Conservation (phyloP, 2,888 invertebrate species). For the Drosophila phalerata region DNA sequence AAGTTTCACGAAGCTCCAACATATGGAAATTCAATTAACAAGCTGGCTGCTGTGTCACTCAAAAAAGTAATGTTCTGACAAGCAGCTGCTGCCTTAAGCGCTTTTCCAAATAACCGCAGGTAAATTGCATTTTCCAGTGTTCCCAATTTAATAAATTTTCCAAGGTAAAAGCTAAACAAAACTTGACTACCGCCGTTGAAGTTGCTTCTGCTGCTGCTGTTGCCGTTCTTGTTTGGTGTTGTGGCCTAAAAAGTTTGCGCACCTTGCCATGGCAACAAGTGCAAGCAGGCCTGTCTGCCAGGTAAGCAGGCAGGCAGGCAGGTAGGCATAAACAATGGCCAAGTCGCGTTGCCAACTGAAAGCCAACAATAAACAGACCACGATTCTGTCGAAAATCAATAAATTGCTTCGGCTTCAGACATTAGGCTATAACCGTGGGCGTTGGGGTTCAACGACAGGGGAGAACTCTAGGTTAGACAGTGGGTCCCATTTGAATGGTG, state of each 20-base stretch:
- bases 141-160: constrained; percentile 49
- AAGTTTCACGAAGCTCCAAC: background rate
- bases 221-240: constrained; percentile 40
- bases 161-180: constrained; percentile 43
- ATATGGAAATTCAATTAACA: constrained; percentile 6
- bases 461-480: constrained; percentile 28
- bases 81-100: constrained; percentile 26
- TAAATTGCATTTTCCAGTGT: constrained; percentile 58
- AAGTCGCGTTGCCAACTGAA: constrained; percentile 70
- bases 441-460: constrained; percentile 22
- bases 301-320: constrained; percentile 13
- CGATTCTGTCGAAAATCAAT: constrained; percentile 71
- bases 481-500: constrained; percentile 32
- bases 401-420: constrained; percentile 32
- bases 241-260: constrained; percentile 64
- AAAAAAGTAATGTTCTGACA: constrained; percentile 1
- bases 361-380: constrained; percentile 58
- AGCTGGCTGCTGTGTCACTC: constrained; percentile 25
- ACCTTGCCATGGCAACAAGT: constrained; percentile 79
- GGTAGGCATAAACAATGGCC: constrained; percentile 44
- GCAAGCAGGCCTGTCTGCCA: constrained; percentile 44
- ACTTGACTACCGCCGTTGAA: constrained; percentile 32
- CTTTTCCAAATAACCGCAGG: constrained; percentile 29
- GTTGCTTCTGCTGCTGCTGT: constrained; percentile 27
- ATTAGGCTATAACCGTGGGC: constrained; percentile 10